phyloP scores from a whole-genome alignment of 2,113 vertebrate genomes.

The Colossoma macropomum region DNA sequence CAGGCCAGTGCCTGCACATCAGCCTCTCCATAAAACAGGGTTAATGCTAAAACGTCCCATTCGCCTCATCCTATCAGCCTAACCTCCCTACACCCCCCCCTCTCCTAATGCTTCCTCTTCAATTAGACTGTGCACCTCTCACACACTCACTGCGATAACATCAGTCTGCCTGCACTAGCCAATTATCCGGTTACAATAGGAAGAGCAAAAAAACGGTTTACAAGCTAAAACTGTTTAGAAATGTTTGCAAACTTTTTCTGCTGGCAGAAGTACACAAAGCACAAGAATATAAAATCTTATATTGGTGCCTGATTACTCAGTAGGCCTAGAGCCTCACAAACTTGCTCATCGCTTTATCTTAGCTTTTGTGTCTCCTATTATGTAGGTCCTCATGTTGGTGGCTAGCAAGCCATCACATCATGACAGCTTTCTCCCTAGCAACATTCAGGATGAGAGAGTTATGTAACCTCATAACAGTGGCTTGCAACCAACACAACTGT shows the following conservation, averaged over 20 bases:
- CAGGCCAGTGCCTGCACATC: slow-evolving; percentile 31
- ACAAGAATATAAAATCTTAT: slow-evolving; percentile 8
- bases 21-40: slow-evolving; percentile 42
- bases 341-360: slow-evolving; percentile 1
- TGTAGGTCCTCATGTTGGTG: not conserved
- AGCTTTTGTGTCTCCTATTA: slow-evolving; percentile 1
- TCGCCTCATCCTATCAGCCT: slow-evolving; percentile 12
- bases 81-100: not conserved
- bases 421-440: slow-evolving; percentile 10
- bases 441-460: not conserved
- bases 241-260: not conserved
- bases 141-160: slow-evolving; percentile 19
- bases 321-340: not conserved
- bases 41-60: slow-evolving; percentile 15
- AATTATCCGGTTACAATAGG: slow-evolving; percentile 35
- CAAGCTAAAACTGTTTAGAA: slow-evolving; percentile 10
- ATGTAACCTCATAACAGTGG: not conserved
- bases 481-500: not conserved
- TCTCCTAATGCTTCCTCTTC: slow-evolving; percentile 17
- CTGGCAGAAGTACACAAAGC: not conserved
- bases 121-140: slow-evolving; percentile 27
- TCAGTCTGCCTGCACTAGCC: slow-evolving; percentile 10
- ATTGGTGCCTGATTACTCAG: slow-evolving; percentile 15
- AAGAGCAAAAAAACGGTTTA: not conserved
- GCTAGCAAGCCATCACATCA: slow-evolving; percentile 1